Evolutionary conservation across 1,140 invertebrate species (phyloP).

Genomic region (Lepidostoma basale): DNA sequence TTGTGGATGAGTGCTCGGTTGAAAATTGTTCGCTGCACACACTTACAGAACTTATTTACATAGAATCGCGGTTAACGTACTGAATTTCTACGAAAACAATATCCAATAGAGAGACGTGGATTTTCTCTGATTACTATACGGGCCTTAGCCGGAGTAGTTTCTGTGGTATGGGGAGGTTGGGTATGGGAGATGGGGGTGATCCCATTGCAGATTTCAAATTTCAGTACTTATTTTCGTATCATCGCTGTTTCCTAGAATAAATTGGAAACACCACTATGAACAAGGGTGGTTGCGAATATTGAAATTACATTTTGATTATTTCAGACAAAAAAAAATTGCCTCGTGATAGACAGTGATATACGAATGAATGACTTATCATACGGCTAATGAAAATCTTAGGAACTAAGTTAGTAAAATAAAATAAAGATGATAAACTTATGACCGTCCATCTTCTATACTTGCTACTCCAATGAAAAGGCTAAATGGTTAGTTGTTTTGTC

Average conservation of each 20-base stretch:
- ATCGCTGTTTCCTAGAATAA: background rate
- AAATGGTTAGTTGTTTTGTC: too few species aligned
- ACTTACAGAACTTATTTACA: constrained; percentile 25
- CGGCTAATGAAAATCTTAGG: too few species aligned
- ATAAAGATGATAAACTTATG: too few species aligned
- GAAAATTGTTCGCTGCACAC: constrained; percentile 21
- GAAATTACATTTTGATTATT: too few species aligned
- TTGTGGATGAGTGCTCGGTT: constrained; percentile 14
- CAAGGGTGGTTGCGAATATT: too few species aligned
- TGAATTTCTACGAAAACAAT: constrained; percentile 27
- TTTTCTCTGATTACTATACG: constrained; percentile 23
- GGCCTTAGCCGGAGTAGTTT: constrained; percentile 7
- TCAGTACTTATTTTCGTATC: constrained; percentile 14
- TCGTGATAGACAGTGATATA: too few species aligned
- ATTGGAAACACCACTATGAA: too few species aligned
- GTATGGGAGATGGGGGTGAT: background rate
- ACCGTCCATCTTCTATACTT: too few species aligned
- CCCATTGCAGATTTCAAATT: background rate
- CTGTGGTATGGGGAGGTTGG: background rate
- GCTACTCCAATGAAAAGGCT: too few species aligned
- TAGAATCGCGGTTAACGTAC: constrained; percentile 21
- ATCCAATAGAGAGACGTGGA: constrained; percentile 24
- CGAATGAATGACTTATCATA: too few species aligned
- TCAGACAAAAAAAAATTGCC: too few species aligned
- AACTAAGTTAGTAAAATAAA: too few species aligned